Evolutionary conservation across 2,888 invertebrate species (phyloP).

Genomic region (Campopleginae sp.): DNA sequence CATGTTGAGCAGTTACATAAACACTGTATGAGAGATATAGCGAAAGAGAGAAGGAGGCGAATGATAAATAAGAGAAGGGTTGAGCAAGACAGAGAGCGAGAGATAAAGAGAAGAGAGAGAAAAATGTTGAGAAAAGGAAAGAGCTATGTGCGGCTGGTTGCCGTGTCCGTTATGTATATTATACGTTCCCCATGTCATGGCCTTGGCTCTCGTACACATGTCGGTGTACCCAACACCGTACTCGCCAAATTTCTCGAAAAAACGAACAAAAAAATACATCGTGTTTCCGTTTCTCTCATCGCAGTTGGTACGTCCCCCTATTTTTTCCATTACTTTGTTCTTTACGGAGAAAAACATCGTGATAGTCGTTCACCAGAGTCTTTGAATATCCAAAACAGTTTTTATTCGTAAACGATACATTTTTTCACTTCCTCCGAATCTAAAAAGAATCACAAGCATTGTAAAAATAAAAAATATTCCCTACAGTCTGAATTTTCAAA

Average conservation of each 20-base stretch:
- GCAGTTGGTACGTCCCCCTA: background rate
- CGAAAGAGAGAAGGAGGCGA: constrained; percentile 32
- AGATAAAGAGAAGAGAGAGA: constrained; percentile 22
- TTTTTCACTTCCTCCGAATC: background rate
- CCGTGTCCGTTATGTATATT: constrained; percentile 64
- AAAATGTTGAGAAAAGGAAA: constrained; percentile 40
- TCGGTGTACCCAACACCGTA: constrained; percentile 3
- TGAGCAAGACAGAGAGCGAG: constrained; percentile 4
- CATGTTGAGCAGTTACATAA: constrained; percentile 60
- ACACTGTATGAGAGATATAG: constrained; percentile 52
- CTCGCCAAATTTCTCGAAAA: constrained; percentile 62
- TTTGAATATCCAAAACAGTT: background rate
- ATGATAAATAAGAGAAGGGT: constrained; percentile 17
- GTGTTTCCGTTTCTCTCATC: constrained; percentile 17
- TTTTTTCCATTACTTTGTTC: background rate
- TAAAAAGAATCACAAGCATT: background rate
- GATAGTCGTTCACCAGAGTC: background rate
- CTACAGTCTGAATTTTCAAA: background rate
- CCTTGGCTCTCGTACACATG: constrained; percentile 56
- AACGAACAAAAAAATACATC: constrained; percentile 2
- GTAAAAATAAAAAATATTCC: background rate
- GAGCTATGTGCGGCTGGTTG: constrained; percentile 40
- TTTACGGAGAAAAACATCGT: background rate
- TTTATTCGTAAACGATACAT: background rate
- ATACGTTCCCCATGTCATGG: constrained; percentile 53